Conservation (phyloP, 2,888 invertebrate species). For the Eupithecia centaureata region DNA sequence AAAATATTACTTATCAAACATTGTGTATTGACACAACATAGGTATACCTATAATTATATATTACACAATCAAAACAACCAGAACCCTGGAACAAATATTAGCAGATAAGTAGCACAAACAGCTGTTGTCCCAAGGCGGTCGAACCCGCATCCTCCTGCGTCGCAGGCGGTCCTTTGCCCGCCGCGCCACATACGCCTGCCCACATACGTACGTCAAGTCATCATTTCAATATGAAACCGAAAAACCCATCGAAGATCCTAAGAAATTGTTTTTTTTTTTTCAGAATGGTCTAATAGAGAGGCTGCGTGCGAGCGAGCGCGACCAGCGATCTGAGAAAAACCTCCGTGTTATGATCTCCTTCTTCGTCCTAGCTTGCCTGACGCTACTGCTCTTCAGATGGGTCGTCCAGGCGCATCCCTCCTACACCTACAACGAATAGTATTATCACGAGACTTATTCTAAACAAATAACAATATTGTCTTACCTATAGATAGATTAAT, state of each 20-base stretch:
- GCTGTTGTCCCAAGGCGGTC: too few species aligned
- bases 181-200: too few species aligned
- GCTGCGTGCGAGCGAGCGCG: slow-evolving; percentile 73
- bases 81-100: too few species aligned
- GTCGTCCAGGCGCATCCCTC: slow-evolving; percentile 68
- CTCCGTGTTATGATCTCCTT: slow-evolving; percentile 70
- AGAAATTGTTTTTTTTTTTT: slow-evolving; percentile 44
- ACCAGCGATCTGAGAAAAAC: slow-evolving; percentile 72
- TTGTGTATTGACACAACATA: too few species aligned
- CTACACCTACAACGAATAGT: slow-evolving; percentile 52
- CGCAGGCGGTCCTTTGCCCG: too few species aligned
- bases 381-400: slow-evolving; percentile 72
- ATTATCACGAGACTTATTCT: neutral
- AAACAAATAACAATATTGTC: neutral
- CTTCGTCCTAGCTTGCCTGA: slow-evolving; percentile 66
- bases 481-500: neutral
- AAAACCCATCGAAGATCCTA: neutral
- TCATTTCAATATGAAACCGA: neutral
- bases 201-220: too few species aligned
- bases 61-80: too few species aligned
- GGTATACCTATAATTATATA: too few species aligned
- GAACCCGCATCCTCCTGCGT: too few species aligned
- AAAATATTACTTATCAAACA: too few species aligned
- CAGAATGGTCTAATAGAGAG: slow-evolving; percentile 77
- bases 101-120: too few species aligned